Percentiles rank a stretch among this genome's conserved stretches.
phyloP scores from a whole-genome alignment of 2,797 vertebrate species.

The Aplochiton taeniatus region DNA sequence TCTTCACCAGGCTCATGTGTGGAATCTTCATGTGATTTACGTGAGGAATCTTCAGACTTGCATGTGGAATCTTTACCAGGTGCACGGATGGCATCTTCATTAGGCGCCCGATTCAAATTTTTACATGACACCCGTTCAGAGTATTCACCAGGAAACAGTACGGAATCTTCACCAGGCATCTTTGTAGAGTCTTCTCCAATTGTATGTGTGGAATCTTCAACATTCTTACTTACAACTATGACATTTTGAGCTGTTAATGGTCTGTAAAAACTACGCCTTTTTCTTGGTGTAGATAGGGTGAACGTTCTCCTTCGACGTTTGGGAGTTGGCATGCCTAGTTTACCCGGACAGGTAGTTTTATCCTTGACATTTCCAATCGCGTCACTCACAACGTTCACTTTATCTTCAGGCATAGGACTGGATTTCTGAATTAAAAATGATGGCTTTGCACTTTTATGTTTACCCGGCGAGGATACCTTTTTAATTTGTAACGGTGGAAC shows the following conservation, averaged over 20 bases:
- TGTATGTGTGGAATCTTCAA: slow-evolving; percentile 37
- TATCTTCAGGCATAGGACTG: slow-evolving; percentile 58
- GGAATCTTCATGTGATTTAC: slow-evolving; percentile 24
- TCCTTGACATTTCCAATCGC: slow-evolving; percentile 47
- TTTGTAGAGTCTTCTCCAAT: slow-evolving; percentile 45
- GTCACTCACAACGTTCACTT: slow-evolving; percentile 58
- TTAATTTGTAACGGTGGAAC: slow-evolving; percentile 80
- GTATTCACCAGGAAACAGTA: slow-evolving; percentile 22
- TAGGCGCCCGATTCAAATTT: slow-evolving; percentile 18
- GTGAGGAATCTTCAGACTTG: neutral
- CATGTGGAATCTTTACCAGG: slow-evolving; percentile 1
- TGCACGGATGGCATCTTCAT: slow-evolving; percentile 6
- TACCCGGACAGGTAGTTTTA: slow-evolving; percentile 35
- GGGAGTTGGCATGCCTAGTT: slow-evolving; percentile 43
- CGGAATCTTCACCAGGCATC: slow-evolving; percentile 14
- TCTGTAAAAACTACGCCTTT: slow-evolving; percentile 59
- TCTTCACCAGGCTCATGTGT: slow-evolving; percentile 41
- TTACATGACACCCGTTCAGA: slow-evolving; percentile 31
- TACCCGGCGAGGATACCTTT: slow-evolving; percentile 77
- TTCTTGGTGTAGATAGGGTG: slow-evolving; percentile 49
- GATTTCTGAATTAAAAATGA: slow-evolving; percentile 77
- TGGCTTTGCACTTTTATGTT: slow-evolving; percentile 74
- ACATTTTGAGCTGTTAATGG: slow-evolving; percentile 56
- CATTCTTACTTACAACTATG: slow-evolving; percentile 48
- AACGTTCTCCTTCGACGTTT: slow-evolving; percentile 62